Base-by-base conservation (phyloP, 1,140 invertebrate genomes). In the Globodera ellingtonae region DNA sequence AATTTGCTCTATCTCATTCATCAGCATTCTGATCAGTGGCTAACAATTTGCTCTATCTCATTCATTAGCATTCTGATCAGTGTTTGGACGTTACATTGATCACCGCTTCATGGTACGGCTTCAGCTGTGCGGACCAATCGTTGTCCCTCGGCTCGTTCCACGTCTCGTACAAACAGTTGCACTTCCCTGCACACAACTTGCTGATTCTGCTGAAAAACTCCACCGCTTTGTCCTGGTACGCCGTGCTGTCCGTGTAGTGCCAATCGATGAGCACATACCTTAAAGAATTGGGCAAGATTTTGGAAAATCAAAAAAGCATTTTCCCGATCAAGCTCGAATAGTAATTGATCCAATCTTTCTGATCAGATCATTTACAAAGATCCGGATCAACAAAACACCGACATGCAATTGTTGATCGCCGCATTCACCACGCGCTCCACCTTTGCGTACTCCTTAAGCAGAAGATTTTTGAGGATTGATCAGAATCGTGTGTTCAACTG, bases 321-420 rank as follows among this genome's bases (percentile, higher is more conserved):
- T 35, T 2, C 35, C 1, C 35, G 35, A 35, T 35, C 35, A 2
- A 35, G 35, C 35, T 35, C 35, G 35, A 35, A 35, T 35, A 35
- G 35, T 35, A 35, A 35, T 35, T 35, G 35, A 35, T 35, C 1
- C 35, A 35, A 35, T 35, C 35, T 35, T 0, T 35, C 35, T 35
- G 35, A 35, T 35, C 35, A 35, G 35, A 35, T 35, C 35, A 35
- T 35, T 35, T 35, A n/a, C 35, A 35, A 35, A 35, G 35, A 35
- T 3, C 35, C 35, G 35, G 35, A 35, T 35, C 35, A 35, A 35
- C 35, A 35, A 35, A 35, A 52, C 10, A 52, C 50, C 7, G 50
- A 80, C 24, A 80, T 78, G 59, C 71, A 48, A 13, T 79, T 44
- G 50, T 79, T 79, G 44, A 79, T 79, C 21, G 78, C 78, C 6